Base-by-base conservation (phyloP, 1,140 invertebrate genomes). In the Daktulosphaira vitifoliae region DNA sequence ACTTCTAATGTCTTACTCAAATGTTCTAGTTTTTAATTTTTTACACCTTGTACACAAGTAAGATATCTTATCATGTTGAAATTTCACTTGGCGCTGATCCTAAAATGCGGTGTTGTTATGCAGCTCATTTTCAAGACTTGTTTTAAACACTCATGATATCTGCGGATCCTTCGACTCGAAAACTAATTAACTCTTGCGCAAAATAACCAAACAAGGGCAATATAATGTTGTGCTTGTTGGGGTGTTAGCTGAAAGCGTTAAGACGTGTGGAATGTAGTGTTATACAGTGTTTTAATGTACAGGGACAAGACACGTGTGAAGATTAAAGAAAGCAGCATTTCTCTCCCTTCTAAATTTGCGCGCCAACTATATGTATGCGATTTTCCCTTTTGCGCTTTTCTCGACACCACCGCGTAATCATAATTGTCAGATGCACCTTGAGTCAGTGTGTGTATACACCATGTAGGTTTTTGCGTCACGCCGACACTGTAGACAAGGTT, bases 201-300 rank as follows among this genome's bases (percentile, higher is more conserved):
- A 48, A 16, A 62, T 22, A 48, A 46, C 42, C 39, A 48, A 62
- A 48, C 42, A 44, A 62, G 23, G 42, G 18, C 26, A 48, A 62
- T 62, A 50, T 33, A 48, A 46, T 33, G 42, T 62, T 25, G 42
- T 16, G 56, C 16, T 22, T 46, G 42, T 48, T 25, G 56, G 44
- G 56, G 42, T 7, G 56, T 16, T 46, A 46, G 25, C 26, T 22
- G 44, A 39, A 46, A 39, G 56, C 39, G 25, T 46, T 46, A 46
- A 46, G 44, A 46, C 54, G 54, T 33, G 56, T 33, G 54, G 54
- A 59, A 59, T 59, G 54, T 59, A 44, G 39, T 44, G 54, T 59
- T 44, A n/a, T 59, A 59, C 54, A 26, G 54, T 22, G 54, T 59
- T 59, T 59, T 59, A 59, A 59, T 59, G 56, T 62, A 46, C 56